Percentiles rank a stretch among this genome's conserved stretches.
phyloP scores from a whole-genome alignment of 2,797 vertebrate species.

The Pogoniulus pusillus region DNA sequence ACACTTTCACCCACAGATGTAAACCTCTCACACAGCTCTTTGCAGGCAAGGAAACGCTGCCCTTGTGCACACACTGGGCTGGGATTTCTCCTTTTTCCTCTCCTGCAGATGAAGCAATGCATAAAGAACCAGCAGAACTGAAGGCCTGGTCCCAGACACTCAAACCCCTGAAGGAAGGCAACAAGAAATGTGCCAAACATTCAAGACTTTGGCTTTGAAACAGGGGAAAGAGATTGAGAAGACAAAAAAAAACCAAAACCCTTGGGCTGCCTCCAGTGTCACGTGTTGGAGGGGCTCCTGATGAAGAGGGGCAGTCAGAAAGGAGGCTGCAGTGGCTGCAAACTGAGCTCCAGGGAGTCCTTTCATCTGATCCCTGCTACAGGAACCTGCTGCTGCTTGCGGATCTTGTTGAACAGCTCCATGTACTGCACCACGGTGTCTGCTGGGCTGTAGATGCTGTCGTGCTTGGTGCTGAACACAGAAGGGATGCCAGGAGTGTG shows the following conservation, averaged over 20 bases:
- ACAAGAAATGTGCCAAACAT: accelerated
- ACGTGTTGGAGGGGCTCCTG: not conserved
- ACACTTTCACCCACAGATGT: accelerated
- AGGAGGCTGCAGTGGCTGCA: not conserved
- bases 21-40: not conserved
- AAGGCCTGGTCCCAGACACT: not conserved
- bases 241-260: not conserved
- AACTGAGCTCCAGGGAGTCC: not conserved
- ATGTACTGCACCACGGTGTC: constrained; percentile 97
- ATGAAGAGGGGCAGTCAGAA: not conserved
- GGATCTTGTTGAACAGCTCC: constrained; percentile 96
- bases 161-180: not conserved
- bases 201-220: not conserved
- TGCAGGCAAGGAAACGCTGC: not conserved
- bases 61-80: not conserved
- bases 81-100: not conserved
- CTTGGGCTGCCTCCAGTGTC: not conserved
- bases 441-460: constrained; percentile 84
- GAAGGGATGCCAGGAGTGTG: constrained; percentile 86
- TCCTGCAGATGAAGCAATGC: accelerated
- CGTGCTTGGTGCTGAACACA: constrained; percentile 86
- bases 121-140: not conserved
- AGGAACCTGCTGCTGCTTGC: constrained; percentile 89
- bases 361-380: constrained; percentile 87
- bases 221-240: not conserved